These are phyloP conservation scores for Pristionchus maxplancki DNA, from an alignment of 2,888 invertebrate species.

Conservation along the genomic window DNA sequence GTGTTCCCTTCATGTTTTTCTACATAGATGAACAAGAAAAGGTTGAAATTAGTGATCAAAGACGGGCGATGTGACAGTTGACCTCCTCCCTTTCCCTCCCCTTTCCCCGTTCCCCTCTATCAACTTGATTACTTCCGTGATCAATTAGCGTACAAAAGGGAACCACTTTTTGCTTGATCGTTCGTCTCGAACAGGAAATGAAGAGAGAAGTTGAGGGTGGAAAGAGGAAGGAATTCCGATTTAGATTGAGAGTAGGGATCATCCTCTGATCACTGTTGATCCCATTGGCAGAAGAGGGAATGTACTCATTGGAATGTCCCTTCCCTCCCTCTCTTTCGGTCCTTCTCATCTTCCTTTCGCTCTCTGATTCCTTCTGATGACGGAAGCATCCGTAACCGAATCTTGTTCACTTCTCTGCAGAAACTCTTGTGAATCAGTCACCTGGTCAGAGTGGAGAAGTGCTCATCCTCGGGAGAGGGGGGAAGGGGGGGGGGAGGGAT, in stretches of 20 bases:
- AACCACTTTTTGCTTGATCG: neutral
- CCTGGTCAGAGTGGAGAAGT: neutral
- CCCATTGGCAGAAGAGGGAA: neutral
- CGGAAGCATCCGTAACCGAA: neutral
- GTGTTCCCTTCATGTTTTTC: neutral
- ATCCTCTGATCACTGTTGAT: neutral
- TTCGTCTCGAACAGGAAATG: neutral
- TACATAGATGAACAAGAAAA: neutral
- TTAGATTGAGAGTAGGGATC: neutral
- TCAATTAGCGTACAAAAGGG: conserved; percentile 6
- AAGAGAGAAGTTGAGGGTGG: neutral
- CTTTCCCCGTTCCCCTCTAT: neutral
- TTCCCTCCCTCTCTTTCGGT: neutral
- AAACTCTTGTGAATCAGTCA: neutral
- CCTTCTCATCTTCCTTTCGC: neutral
- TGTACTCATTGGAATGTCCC: neutral
- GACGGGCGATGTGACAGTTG: neutral
- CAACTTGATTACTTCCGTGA: neutral
- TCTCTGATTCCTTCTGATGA: neutral
- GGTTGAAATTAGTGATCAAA: conserved; percentile 19
- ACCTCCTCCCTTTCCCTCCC: neutral
- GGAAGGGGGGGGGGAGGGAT: neutral
- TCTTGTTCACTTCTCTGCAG: conserved; percentile 5
- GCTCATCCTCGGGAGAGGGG: neutral
- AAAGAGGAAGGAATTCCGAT: neutral